Evolutionary conservation across 2,888 invertebrate species (phyloP), one percentile per base, ranked within the genome.

Genomic region (Amiota mariae): DNA sequence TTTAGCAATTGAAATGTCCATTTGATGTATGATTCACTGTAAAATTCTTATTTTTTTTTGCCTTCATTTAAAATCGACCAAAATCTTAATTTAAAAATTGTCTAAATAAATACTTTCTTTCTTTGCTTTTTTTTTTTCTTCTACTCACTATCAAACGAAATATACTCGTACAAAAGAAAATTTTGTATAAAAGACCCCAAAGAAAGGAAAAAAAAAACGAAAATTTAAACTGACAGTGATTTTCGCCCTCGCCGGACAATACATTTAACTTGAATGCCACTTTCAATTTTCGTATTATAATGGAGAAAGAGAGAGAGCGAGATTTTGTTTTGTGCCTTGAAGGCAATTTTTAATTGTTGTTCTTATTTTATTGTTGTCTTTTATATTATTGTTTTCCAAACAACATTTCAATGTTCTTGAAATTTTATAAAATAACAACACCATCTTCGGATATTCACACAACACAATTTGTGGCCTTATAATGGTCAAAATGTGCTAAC

Each of bases 61-160:
- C 67, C 49, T 59, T 59, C 78, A 71, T 66, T 24, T 24, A 24
- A 24, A 24, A 24, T 63, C 78, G 81, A 82, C 85, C 83, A 83
- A 83, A 83, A 84, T 84, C 82, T 80, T 79, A 85, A 83, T 84
- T 83, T 83, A 84, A 83, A 83, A 83, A 85, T 81, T 82, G 84
- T 82, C 82, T 81, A 82, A 84, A 83, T 81, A 81, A 36, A 36
- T 81, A 79, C 79, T 72, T 73, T 74, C 18, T 59, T 59, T 48
- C 20, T 49, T 18, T 48, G n/a, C 11, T 12, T 48, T 9, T 18
- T 66, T 9, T 15, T 66, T 11, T 48, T 18, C 10, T 48, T 18
- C 9, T 18, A 3, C 48, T 54, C 61, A 64, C 61, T 49, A 57
- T 59, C 61, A 70, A 66, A 48, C 11, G 57, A 70, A 13, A 46